These are phyloP conservation scores for Columbina picui DNA, from an alignment of 2,113 vertebrate genomes.

Conservation along the genomic window DNA sequence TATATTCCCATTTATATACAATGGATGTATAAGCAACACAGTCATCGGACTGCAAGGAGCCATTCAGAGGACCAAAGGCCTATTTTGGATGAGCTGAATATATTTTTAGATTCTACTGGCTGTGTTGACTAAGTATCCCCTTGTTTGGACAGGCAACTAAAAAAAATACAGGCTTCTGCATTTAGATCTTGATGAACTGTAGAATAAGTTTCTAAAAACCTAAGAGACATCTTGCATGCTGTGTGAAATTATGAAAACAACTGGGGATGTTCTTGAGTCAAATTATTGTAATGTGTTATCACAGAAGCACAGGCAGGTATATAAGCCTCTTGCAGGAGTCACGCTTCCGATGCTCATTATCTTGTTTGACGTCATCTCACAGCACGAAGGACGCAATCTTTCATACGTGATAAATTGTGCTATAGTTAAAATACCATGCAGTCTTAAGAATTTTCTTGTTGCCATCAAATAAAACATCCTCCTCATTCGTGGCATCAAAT, in stretches of 20 bases:
- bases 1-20: background rate
- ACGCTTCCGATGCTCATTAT: background rate
- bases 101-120: background rate
- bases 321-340: constrained; percentile 15
- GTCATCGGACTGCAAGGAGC: background rate
- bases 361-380: constrained; percentile 26
- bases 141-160: background rate
- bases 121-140: background rate
- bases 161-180: background rate
- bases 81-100: background rate
- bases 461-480: background rate
- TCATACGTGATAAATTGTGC: background rate
- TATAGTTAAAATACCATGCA: background rate
- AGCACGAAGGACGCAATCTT: fast-evolving
- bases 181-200: background rate
- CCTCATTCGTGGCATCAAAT: background rate
- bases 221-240: background rate
- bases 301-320: constrained; percentile 31
- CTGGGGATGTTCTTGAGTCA: background rate
- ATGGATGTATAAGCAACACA: background rate
- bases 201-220: background rate
- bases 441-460: background rate
- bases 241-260: background rate
- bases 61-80: background rate
- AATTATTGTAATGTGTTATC: constrained; percentile 27